Conservation (phyloP, 2,888 invertebrate genomes). For the Argyresthia albistria region DNA sequence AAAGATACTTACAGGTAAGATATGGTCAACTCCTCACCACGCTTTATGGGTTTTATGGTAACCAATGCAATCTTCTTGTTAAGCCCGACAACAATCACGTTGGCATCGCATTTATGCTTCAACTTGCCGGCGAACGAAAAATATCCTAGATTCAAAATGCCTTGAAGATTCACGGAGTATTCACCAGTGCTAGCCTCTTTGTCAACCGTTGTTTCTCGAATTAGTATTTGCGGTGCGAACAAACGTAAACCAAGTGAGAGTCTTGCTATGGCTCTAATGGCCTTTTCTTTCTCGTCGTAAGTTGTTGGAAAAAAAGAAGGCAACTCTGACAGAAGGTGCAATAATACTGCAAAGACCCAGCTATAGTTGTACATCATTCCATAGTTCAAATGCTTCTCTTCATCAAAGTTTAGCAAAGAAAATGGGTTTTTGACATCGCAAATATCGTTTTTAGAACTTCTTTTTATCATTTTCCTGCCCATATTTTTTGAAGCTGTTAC, state of each 20-base stretch:
- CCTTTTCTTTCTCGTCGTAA: not conserved
- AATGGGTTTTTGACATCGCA: not conserved
- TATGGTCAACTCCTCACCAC: slow-evolving; percentile 7
- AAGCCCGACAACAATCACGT: slow-evolving; percentile 6
- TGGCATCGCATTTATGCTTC: slow-evolving; percentile 8
- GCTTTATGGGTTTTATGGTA: slow-evolving; percentile 7
- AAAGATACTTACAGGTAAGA: slow-evolving; percentile 7
- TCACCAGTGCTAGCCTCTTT: not conserved
- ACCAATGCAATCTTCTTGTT: slow-evolving; percentile 8
- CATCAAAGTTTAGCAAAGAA: not conserved
- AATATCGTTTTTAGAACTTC: not conserved
- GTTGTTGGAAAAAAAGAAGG: not conserved
- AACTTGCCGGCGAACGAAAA: slow-evolving; percentile 9
- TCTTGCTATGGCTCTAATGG: not conserved
- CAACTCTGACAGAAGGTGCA: not conserved
- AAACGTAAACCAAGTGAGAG: not conserved
- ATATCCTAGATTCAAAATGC: slow-evolving; percentile 2
- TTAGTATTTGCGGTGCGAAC: not conserved
- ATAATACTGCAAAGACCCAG: not conserved
- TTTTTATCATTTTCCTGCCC: not conserved
- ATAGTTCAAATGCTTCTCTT: not conserved
- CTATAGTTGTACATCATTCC: not conserved
- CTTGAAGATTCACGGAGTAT: not conserved
- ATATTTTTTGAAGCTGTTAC: not conserved
- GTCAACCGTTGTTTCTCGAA: not conserved